A percentile compares a stretch with the other conserved stretches of the same genome.
phyloP scores from a whole-genome alignment of 1,140 invertebrate species.

The Eueides isabella region DNA sequence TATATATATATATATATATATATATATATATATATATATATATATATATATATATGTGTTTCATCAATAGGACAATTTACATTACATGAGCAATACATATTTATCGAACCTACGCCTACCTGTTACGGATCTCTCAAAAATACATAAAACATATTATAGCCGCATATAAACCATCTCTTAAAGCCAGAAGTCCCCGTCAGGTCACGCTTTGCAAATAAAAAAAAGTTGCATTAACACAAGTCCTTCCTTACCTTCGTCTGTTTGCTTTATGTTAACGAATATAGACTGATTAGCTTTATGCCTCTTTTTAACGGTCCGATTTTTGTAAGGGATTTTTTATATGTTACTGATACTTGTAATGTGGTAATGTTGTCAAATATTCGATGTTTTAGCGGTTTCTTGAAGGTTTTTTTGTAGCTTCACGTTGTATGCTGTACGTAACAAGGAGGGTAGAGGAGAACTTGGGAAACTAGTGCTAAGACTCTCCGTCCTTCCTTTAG shows the following conservation, averaged over 20 bases:
- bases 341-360: not conserved
- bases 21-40: no score
- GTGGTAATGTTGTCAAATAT: not conserved
- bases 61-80: no score
- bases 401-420: not conserved
- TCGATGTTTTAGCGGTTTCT: no score
- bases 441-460: no score
- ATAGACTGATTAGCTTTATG: slow-evolving; percentile 47
- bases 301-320: slow-evolving; percentile 46
- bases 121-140: not conserved
- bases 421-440: no score
- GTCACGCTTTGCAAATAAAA: slow-evolving; percentile 64
- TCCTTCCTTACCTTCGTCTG: slow-evolving; percentile 48
- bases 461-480: no score
- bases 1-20: no score
- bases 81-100: no score
- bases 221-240: slow-evolving; percentile 58
- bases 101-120: no score
- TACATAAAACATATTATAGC: slow-evolving; percentile 6
- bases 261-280: slow-evolving; percentile 53
- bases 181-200: slow-evolving; percentile 57
- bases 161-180: slow-evolving; percentile 53
- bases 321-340: slow-evolving; percentile 16
- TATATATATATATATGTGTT: no score
- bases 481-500: no score